These are phyloP conservation scores for Trogon melanurus DNA, from an alignment of 2,113 vertebrate species.

Conservation along the genomic window DNA sequence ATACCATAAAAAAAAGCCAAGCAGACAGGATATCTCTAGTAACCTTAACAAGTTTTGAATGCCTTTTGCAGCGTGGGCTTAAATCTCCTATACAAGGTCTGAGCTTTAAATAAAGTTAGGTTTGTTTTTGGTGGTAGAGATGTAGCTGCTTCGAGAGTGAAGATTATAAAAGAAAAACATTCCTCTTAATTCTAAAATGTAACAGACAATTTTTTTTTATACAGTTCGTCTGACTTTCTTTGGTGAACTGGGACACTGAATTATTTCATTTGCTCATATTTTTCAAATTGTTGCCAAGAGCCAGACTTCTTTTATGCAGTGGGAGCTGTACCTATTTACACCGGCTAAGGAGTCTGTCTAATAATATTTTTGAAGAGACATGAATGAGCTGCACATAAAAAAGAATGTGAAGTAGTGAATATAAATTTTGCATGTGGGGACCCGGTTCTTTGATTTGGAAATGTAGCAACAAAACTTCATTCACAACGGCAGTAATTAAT, in stretches of 20 bases:
- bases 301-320: neutral
- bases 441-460: neutral
- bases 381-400: slow-evolving; percentile 37
- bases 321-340: slow-evolving; percentile 8
- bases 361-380: neutral
- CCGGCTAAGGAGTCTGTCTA: neutral
- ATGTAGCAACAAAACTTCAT: neutral
- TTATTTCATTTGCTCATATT: neutral
- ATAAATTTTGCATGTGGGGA: neutral
- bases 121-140: slow-evolving; percentile 3
- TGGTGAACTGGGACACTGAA: neutral
- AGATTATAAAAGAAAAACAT: neutral
- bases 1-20: neutral
- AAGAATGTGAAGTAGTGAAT: neutral
- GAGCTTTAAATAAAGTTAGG: slow-evolving; percentile 20
- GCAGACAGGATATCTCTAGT: slow-evolving; percentile 26
- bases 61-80: neutral
- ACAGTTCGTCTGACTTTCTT: neutral
- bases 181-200: slow-evolving; percentile 8
- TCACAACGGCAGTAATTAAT: neutral
- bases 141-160: neutral
- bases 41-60: slow-evolving; percentile 27
- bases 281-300: slow-evolving; percentile 3
- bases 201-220: neutral
- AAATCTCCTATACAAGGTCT: neutral